phyloP scores from a whole-genome alignment of 1,140 invertebrate genomes.

The Zaprionus camerounensis region DNA sequence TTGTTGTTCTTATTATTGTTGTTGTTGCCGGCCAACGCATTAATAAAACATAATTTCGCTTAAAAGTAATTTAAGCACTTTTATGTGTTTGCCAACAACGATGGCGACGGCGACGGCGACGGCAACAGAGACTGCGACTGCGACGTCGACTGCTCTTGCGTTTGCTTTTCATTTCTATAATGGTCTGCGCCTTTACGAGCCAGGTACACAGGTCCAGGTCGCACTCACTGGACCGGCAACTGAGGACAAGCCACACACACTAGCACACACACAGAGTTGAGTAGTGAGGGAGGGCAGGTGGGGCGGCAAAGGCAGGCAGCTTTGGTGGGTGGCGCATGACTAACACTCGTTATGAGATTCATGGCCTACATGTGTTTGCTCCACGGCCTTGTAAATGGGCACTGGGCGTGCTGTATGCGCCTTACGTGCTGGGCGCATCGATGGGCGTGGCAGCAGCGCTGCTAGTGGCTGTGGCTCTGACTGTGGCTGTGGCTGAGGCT shows the following conservation, averaged over 20 bases:
- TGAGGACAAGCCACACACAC: conserved; percentile 52
- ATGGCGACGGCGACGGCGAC: conserved; percentile 15
- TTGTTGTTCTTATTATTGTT: conserved; percentile 5
- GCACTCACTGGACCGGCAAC: conserved; percentile 68
- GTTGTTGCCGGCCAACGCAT: conserved; percentile 49
- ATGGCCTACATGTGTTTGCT: conserved; percentile 81
- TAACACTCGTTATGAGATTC: conserved; percentile 81
- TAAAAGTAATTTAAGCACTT: conserved; percentile 81
- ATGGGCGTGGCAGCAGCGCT: conserved; percentile 45
- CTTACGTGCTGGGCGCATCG: conserved; percentile 61
- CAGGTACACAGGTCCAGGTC: conserved; percentile 60
- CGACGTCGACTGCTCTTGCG: conserved; percentile 32
- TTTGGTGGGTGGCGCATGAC: conserved; percentile 67
- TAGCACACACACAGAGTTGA: conserved; percentile 11
- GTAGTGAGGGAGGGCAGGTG: background rate
- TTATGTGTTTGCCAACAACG: conserved; percentile 72
- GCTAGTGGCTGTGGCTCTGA: conserved; percentile 25
- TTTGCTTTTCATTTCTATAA: conserved; percentile 82
- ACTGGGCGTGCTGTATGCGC: conserved; percentile 70
- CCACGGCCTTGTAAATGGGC: conserved; percentile 78
- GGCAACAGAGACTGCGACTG: conserved; percentile 17
- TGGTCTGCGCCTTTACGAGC: conserved; percentile 76
- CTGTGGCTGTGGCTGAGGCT: conserved; percentile 11
- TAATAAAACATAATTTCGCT: conserved; percentile 82
- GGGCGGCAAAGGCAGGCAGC: background rate